Evolutionary conservation across 2,113 vertebrate genomes (phyloP), one percentile per base, ranked within the genome.

Genomic region (Pedionomus torquatus): DNA sequence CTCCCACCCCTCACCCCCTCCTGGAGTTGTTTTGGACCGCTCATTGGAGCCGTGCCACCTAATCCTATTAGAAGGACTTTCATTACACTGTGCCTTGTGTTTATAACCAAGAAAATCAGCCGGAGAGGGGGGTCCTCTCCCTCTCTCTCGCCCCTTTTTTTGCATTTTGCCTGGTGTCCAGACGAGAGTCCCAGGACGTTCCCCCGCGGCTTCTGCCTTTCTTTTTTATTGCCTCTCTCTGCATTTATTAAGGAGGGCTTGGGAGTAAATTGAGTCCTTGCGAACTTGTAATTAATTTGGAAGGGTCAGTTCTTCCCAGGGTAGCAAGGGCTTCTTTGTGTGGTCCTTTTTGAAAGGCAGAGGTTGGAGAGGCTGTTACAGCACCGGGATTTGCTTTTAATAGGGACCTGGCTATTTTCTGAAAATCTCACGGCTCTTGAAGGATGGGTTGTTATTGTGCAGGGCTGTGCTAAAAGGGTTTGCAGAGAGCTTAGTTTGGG

Each of bases 61-160:
- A 96, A 97, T 98, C 87, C 86, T 90, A 93, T 97, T 97, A 97
- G 84, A 70, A 95, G 90, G 89, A 83, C 91, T 96, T 97, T 90
- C n/a, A 61, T 96, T 95, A 79, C 91, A 94, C 81, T 92, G 75
- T 80, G 81, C 60, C 89, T 91, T 86, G 93, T 97, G 91, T 97
- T 94, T 87, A 41, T 65, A 93, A 94, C 91, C 69, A 89, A 84
- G 70, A 71, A 61, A 83, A 90, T 93, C 92, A 70, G 95, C 55
- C 17, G 16, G 74, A 57, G 70, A 57, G 17, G 49, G 33, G 33
- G 33, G 86, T 90, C 35, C 30, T 84, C 85, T 55, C 71, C 75
- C 30, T 76, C 70, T 33, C 72, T 89, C 80, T 92, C 48, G 3
- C 41, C 46, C 33, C 7, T 14, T 95, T 90, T 14, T 95, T 90